phyloP scores from a whole-genome alignment of 2,113 vertebrate species.

The Ictalurus furcatus region DNA sequence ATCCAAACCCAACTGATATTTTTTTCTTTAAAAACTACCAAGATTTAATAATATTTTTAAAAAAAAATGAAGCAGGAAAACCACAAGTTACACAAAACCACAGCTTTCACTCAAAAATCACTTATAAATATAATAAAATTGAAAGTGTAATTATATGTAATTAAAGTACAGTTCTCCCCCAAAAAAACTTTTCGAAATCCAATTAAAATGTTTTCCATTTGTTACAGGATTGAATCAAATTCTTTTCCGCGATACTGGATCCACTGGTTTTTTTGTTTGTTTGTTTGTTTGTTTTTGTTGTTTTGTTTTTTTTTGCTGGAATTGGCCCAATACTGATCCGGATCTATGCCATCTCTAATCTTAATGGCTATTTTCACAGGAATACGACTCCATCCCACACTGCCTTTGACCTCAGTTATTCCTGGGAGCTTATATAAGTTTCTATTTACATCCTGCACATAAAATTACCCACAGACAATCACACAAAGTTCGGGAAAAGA shows the following conservation, averaged over 20 bases:
- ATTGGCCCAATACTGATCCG: background rate
- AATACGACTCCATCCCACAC: background rate
- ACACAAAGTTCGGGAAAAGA: background rate
- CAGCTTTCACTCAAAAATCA: background rate
- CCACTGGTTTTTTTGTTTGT: background rate
- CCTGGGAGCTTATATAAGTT: background rate
- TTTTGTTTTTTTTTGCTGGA: background rate
- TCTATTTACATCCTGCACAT: background rate
- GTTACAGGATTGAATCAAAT: too few relatives aligned
- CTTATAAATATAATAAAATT: background rate
- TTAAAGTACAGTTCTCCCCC: too few relatives aligned
- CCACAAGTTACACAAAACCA: too few relatives aligned
- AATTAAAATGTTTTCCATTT: too few relatives aligned
- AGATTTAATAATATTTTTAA: too few relatives aligned
- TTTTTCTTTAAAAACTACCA: background rate
- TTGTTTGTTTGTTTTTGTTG: too few relatives aligned
- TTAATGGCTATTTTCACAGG: background rate
- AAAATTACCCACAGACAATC: background rate
- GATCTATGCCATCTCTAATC: background rate
- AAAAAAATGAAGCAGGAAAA: too few relatives aligned
- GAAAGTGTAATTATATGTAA: too few relatives aligned
- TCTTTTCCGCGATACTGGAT: too few relatives aligned
- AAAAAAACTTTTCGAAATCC: too few relatives aligned
- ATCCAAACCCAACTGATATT: too few relatives aligned
- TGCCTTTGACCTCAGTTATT: background rate